These are phyloP conservation scores for Sebastes jordani DNA, from an alignment of 2,797 vertebrate species.

Conservation along the genomic window DNA sequence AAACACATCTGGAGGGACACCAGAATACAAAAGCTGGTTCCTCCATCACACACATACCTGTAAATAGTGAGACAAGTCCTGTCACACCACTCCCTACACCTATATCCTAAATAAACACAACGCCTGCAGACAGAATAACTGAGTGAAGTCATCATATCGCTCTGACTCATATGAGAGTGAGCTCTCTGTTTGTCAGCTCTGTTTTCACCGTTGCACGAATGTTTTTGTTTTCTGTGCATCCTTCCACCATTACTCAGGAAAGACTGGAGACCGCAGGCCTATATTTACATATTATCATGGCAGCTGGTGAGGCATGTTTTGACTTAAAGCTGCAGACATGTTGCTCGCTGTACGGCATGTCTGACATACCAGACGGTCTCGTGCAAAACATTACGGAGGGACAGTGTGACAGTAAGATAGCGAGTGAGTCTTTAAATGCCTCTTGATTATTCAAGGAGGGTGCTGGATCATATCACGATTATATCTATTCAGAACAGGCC, in stretches of 20 bases:
- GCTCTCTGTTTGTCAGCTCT: too few species aligned
- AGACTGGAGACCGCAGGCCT: not conserved
- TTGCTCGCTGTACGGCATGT: not conserved
- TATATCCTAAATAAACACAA: not conserved
- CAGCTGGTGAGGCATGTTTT: not conserved
- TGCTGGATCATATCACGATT: not conserved
- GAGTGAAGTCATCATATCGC: not conserved
- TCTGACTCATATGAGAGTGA: not conserved
- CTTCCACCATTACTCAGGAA: not conserved
- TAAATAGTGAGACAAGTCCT: too few species aligned
- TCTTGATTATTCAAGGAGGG: not conserved
- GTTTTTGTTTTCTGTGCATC: not conserved
- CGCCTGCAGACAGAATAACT: not conserved
- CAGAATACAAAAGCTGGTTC: not conserved
- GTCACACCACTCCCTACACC: too few species aligned
- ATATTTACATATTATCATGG: not conserved
- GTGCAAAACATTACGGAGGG: not conserved
- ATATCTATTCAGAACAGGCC: not conserved
- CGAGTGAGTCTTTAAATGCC: not conserved
- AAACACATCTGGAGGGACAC: not conserved
- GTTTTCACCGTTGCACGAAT: not conserved
- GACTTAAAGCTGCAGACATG: not conserved
- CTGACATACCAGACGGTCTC: not conserved
- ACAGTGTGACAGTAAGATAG: not conserved
- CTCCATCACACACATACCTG: too few species aligned